A percentile compares a stretch with the other conserved stretches of the same genome.
Evolutionary conservation across 2,888 invertebrate genomes (phyloP).

Genomic region (Caenorhabditis sp.): DNA sequence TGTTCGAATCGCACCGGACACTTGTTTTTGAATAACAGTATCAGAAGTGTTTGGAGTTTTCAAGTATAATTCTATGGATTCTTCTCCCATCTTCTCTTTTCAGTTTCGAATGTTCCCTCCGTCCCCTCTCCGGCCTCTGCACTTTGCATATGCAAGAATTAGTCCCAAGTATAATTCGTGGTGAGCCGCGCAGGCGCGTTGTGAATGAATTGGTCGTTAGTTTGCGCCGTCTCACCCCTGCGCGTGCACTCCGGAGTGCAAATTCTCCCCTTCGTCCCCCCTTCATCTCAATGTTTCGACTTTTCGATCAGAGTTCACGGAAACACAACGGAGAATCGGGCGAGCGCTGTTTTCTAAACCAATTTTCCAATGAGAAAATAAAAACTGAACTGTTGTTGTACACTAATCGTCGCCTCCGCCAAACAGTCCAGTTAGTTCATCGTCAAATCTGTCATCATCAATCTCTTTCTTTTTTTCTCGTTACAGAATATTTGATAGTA

Average conservation of each 20-base stretch:
- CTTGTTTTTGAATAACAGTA: too few species aligned
- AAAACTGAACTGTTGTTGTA: constrained; percentile 4
- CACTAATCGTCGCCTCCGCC: constrained; percentile 30
- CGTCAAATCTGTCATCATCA: constrained; percentile 43
- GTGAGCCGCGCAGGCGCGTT: constrained; percentile 12
- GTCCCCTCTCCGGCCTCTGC: constrained; percentile 1
- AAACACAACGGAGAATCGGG: constrained; percentile 33
- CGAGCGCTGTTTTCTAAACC: constrained; percentile 1
- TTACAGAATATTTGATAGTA: constrained; percentile 37
- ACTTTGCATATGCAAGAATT: constrained; percentile 25
- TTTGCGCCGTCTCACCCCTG: constrained; percentile 13
- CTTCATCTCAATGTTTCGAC: constrained; percentile 4
- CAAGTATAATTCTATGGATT: too few species aligned
- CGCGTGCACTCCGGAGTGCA: constrained; percentile 44
- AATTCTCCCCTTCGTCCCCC: constrained; percentile 19
- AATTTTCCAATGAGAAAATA: constrained; percentile 2
- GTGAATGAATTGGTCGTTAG: constrained; percentile 10
- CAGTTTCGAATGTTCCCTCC: background rate
- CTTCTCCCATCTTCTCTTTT: too few species aligned
- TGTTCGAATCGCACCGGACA: too few species aligned
- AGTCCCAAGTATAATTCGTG: constrained; percentile 8
- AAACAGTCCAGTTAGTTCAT: constrained; percentile 18
- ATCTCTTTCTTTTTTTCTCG: constrained; percentile 21
- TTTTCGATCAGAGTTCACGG: constrained; percentile 30
- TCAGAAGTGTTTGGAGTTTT: too few species aligned